phyloP scores from a whole-genome alignment of 2,888 invertebrate species.

The Ormyrus rosae region DNA sequence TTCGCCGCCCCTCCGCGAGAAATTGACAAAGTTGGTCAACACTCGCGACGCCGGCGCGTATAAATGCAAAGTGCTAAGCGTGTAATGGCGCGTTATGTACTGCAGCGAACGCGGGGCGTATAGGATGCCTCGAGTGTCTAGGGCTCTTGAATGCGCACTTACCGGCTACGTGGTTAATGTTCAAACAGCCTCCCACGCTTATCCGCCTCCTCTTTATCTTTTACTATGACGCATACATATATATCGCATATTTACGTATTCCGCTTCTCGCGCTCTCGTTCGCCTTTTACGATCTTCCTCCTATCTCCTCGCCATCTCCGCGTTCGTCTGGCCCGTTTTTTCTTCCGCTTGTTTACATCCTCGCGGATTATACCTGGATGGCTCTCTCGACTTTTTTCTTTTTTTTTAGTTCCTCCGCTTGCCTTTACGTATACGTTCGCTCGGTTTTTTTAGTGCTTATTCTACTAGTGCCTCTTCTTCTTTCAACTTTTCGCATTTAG shows the following conservation, averaged over 20 bases:
- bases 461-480: neutral
- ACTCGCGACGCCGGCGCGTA: neutral
- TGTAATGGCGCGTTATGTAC: neutral
- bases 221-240: neutral
- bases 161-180: conserved; percentile 26
- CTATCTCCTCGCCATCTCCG: neutral
- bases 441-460: neutral
- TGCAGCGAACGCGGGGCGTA: neutral
- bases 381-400: too few species aligned
- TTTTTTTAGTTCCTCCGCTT: too few species aligned
- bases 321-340: too few species aligned
- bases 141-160: conserved; percentile 37
- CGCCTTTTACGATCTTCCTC: neutral
- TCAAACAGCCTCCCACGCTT: conserved; percentile 14
- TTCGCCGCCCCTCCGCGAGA: neutral
- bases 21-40: conserved; percentile 20
- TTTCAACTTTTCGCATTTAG: too few species aligned
- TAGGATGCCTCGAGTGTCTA: conserved; percentile 25
- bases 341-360: too few species aligned
- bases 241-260: neutral
- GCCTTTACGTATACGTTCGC: neutral
- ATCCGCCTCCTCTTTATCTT: neutral
- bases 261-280: neutral
- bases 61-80: neutral
- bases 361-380: too few species aligned